Conservation (phyloP, 2,113 vertebrate species). For the Chaetodon trifascialis region DNA sequence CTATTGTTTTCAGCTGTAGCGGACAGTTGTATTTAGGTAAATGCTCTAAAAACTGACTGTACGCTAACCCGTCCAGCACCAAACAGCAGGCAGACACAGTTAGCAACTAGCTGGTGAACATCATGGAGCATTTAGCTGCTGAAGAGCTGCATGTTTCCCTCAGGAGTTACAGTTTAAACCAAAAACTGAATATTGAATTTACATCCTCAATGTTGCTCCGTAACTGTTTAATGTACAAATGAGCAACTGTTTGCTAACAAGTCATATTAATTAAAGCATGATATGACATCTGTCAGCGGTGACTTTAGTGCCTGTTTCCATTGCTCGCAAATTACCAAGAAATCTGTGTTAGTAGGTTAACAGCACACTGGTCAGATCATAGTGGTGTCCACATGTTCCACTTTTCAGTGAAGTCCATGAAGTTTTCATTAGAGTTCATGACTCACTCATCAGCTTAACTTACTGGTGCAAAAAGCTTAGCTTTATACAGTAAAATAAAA, state of each 20-base stretch:
- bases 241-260: slow-evolving; percentile 1
- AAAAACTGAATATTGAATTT: not conserved
- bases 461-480: not conserved
- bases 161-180: not conserved
- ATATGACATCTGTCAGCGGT: not conserved
- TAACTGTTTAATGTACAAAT: not conserved
- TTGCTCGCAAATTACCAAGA: too few species aligned
- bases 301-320: not conserved
- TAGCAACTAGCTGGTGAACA: not conserved
- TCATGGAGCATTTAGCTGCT: not conserved
- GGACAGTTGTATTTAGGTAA: not conserved
- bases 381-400: not conserved
- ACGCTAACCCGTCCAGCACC: not conserved
- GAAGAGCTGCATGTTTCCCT: not conserved
- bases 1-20: not conserved
- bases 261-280: not conserved
- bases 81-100: not conserved
- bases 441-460: not conserved
- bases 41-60: not conserved
- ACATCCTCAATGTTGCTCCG: not conserved
- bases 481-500: not conserved
- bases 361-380: not conserved
- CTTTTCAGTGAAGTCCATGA: not conserved
- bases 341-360: not conserved
- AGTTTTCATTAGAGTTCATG: not conserved